Evolutionary conservation across 2,113 vertebrate species (phyloP).

Genomic region (Atrichornis clamosus): DNA sequence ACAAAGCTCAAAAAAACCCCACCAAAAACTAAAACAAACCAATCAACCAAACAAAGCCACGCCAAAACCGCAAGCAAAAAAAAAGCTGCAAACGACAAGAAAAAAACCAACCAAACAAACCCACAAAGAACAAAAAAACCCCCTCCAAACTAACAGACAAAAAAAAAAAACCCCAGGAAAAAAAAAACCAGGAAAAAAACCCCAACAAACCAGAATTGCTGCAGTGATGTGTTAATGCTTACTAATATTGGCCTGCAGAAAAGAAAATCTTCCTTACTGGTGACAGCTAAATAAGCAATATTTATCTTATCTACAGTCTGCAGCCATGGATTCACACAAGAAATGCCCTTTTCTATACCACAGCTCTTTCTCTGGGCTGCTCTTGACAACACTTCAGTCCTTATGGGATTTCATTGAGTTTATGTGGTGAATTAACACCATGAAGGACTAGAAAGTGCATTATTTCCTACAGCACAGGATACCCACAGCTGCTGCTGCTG

Average conservation of each 20-base stretch:
- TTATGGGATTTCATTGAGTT: neutral
- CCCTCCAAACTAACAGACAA: neutral
- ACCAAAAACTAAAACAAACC: neutral
- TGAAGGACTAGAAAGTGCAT: neutral
- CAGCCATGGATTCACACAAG: neutral
- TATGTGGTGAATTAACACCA: neutral
- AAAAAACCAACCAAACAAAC: neutral
- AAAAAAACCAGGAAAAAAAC: neutral
- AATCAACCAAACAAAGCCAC: neutral
- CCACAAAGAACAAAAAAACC: rapidly evolving
- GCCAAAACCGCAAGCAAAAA: neutral
- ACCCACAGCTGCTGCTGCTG: neutral
- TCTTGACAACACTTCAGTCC: neutral
- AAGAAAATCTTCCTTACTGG: neutral
- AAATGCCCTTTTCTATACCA: neutral
- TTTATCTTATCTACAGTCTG: neutral
- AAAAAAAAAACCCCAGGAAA: neutral
- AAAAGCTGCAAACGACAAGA: neutral
- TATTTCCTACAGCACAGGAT: neutral
- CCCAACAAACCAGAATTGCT: neutral
- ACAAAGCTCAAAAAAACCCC: neutral
- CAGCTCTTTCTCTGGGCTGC: neutral
- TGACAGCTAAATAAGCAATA: neutral
- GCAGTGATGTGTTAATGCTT: neutral
- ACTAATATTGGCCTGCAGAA: neutral